Base-by-base conservation (phyloP, 2,113 vertebrate genomes). In the Prietella phreatophila region DNA sequence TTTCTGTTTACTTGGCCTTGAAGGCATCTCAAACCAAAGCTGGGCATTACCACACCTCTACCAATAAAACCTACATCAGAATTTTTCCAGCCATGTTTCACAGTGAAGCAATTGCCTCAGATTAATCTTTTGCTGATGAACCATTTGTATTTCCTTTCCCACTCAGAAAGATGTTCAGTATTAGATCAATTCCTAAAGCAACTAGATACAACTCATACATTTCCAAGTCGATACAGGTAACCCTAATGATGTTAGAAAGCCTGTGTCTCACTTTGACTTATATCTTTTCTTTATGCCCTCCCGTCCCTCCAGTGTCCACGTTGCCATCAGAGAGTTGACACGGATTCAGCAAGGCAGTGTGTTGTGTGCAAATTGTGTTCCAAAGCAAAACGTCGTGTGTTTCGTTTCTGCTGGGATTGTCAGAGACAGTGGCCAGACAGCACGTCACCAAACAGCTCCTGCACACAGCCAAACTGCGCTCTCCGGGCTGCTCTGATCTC, bases 341-440 rank as follows among this genome's bases (percentile, higher is more conserved):
- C 27, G 27, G 87, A 42, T 36, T 76, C 88, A 9, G 8, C 33
- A 0, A 85, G 78, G 13, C 90, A 91, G 78, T 80, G 89, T n/a
- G 90, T 76, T 1, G 39, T 85, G 42, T 92, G 91, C 61, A 7
- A 0, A 3, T 17, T 0, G 9, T 93, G 92, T 63, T 92, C 91
- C 17, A 20, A 75, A 75, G 1, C 7, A 14, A 83, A 78, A 33
- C 58, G 55, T 2, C 30, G 84, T 1, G 82, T 93, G 13, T 92
- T 89, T 85, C 88, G 78, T 50, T 92, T 92, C 90, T 93, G 92
- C 82, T 75, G 83, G 81, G 86, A 82, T 2, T 93, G 92, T 85
- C 86, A 55, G 73, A 86, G 90, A 15, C 85, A 91, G 69, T 92
- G 92, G 91, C 83, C 87, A 36, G 36, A 0, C 0, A 0, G 5